Evolutionary conservation across 1,140 invertebrate genomes (phyloP), one percentile per base, ranked within the genome.

Genomic region (Meloidogyne hapla): DNA sequence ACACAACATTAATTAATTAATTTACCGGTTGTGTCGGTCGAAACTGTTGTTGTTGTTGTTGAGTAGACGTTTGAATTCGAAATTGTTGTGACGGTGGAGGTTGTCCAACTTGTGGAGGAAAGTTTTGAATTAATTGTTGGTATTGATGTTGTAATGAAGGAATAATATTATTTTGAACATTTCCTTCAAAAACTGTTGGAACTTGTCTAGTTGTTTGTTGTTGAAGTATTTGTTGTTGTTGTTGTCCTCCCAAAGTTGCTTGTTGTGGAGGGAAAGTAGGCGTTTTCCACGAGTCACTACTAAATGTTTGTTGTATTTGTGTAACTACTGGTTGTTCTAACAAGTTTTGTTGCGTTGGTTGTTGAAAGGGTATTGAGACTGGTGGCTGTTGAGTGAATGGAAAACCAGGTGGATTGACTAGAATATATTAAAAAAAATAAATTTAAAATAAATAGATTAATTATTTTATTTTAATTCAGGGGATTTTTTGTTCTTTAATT

Each of bases 281-380:
- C 18, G 45, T 70, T 61, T 70, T 70, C 69, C 69, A 70, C 8
- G 69, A 70, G n/a, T 70, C 69, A 70, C 18, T 28, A 21, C 69
- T 56, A 75, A 77, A 77, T 21, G 45, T 28, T 65, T 77, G 75
- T 64, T 77, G 68, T 61, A 45, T 45, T 21, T 63, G 72, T 18
- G 75, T 25, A 15, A 23, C 23, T 12, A 10, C n/a, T 23, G 45
- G 64, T 75, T 40, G 18, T 38, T 42, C 38, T 21, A 75, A 75
- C 18, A 33, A 48, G 15, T 26, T 28, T 33, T 42, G 15, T 21
- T 64, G 56, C 64, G 21, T 13, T 38, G 71, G 40, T 15, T 25
- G 21, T 33, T 33, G 40, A 13, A 26, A 18, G 1, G 33, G 1
- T 15, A 21, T 13, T 25, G 28, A 69, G 8, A 42, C 28, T 38